Conservation (phyloP, 2,113 vertebrate species). For the Gymnorhina tibicen region DNA sequence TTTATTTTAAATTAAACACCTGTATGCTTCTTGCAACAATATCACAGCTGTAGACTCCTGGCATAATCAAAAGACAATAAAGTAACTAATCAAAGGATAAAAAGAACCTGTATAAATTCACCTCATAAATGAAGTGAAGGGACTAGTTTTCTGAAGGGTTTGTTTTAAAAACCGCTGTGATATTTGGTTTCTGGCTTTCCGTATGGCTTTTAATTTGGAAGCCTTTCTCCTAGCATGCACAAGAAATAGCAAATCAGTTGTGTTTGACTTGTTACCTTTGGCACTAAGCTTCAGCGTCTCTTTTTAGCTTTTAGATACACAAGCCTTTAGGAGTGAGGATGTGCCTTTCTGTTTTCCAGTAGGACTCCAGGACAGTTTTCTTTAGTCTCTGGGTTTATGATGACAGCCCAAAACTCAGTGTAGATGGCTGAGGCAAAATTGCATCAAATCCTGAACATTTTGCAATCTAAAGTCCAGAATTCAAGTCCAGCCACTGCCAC, state of each 20-base stretch:
- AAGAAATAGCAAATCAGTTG: neutral
- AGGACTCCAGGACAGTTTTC: neutral
- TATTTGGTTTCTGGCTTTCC: neutral
- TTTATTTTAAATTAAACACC: constrained; percentile 23
- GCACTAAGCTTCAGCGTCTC: neutral
- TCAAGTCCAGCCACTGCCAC: neutral
- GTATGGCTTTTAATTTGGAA: neutral
- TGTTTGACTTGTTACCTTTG: neutral
- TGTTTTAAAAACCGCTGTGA: neutral
- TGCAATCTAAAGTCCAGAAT: neutral
- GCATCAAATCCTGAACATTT: neutral
- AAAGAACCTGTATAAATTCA: neutral
- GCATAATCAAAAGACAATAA: neutral
- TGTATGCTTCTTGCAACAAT: neutral
- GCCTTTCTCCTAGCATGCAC: neutral
- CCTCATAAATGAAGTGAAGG: neutral
- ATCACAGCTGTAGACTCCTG: neutral
- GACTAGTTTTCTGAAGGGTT: neutral
- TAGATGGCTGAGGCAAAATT: neutral
- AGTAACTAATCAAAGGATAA: neutral
- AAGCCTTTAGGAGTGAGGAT: neutral
- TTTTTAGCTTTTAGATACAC: neutral
- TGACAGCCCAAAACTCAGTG: neutral
- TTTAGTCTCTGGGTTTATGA: neutral
- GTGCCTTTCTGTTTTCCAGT: neutral